phyloP scores from a whole-genome alignment of 1,140 invertebrate species.

The Holotrichia oblita region DNA sequence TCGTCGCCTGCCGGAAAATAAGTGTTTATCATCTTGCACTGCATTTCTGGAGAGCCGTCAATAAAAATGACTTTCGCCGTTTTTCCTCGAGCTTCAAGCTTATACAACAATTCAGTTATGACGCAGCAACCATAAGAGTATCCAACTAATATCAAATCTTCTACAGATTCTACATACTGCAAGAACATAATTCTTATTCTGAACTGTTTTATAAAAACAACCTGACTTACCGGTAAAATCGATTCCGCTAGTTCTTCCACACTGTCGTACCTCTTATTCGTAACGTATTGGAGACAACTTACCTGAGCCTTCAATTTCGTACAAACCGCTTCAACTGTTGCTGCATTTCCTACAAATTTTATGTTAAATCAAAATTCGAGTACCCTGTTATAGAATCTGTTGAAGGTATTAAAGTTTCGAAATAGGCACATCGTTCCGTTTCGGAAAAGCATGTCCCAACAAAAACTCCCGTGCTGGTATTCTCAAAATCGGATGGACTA shows the following conservation, averaged over 20 bases:
- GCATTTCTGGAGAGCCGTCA: conserved; percentile 68
- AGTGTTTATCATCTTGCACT: conserved; percentile 62
- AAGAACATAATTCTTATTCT: background rate
- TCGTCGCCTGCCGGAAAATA: conserved; percentile 62
- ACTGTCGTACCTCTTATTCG: background rate
- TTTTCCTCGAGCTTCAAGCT: conserved; percentile 68
- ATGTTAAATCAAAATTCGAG: background rate
- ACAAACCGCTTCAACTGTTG: conserved; percentile 68
- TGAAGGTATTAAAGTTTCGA: background rate
- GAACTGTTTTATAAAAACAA: too few species aligned
- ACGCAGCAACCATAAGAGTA: conserved; percentile 56
- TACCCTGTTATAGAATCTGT: background rate
- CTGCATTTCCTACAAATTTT: conserved; percentile 81
- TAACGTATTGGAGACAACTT: conserved; percentile 71
- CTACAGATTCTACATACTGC: background rate
- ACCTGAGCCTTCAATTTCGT: conserved; percentile 69
- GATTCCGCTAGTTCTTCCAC: conserved; percentile 18
- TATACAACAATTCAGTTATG: conserved; percentile 65
- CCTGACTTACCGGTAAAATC: background rate
- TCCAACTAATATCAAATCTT: background rate
- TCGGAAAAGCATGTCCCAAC: conserved; percentile 82
- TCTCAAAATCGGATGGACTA: conserved; percentile 67
- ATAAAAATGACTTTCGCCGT: conserved; percentile 66
- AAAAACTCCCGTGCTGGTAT: conserved; percentile 80
- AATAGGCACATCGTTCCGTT: conserved; percentile 61